Conservation (phyloP, 2,888 invertebrate species). For the Silvanus unidentatus region DNA sequence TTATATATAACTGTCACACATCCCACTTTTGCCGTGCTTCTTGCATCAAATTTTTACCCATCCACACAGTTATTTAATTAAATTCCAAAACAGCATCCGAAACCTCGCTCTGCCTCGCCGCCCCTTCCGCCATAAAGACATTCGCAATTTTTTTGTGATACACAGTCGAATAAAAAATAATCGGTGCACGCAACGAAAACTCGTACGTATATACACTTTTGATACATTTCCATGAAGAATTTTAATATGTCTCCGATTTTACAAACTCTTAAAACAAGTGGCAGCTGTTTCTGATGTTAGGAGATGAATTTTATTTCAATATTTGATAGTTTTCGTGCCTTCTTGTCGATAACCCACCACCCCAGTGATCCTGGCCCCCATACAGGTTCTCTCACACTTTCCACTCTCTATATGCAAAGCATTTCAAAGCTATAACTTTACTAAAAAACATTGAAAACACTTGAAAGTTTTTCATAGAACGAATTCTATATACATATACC, state of each 20-base stretch:
- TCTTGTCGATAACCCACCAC: constrained; percentile 32
- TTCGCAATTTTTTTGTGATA: too few relatives aligned
- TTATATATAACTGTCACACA: constrained; percentile 1
- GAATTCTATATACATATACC: too few relatives aligned
- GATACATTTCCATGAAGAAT: constrained; percentile 34
- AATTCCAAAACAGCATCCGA: too few relatives aligned
- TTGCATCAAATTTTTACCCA: too few relatives aligned
- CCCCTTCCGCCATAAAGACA: too few relatives aligned
- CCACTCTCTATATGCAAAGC: constrained; percentile 46
- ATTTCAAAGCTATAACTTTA: constrained; percentile 46
- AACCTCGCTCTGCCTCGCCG: too few relatives aligned
- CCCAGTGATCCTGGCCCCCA: constrained; percentile 27
- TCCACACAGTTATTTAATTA: too few relatives aligned
- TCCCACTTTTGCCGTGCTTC: too few relatives aligned
- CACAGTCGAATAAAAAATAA: too few relatives aligned
- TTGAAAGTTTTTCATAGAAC: constrained; percentile 38
- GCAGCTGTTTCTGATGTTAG: constrained; percentile 48
- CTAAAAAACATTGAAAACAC: constrained; percentile 46
- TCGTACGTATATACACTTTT: too few relatives aligned
- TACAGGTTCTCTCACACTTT: constrained; percentile 19
- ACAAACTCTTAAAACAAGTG: constrained; percentile 49
- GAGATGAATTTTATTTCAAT: constrained; percentile 52
- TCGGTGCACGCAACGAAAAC: too few relatives aligned
- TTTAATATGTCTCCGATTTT: constrained; percentile 48
- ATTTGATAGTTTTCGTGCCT: constrained; percentile 48